A percentile compares a stretch with the other conserved stretches of the same genome.
Conservation (phyloP, 2,797 vertebrate species). For the Podargus strigoides region DNA sequence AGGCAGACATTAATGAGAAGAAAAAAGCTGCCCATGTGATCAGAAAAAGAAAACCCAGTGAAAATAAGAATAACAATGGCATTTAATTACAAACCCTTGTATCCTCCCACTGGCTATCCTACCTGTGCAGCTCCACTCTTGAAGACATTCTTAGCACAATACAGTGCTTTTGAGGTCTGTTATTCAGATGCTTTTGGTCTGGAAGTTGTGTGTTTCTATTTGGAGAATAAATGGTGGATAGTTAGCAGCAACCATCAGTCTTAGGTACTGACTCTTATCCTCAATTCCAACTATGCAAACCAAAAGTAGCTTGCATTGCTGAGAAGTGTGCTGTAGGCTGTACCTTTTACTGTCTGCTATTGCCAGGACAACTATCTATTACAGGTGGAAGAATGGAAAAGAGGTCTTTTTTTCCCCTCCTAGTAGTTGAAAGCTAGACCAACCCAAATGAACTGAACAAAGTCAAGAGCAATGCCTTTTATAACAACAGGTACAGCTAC, state of each 20-base stretch:
- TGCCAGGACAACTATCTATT: neutral
- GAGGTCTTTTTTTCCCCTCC: neutral
- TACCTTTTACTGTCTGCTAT: neutral
- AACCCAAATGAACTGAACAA: neutral
- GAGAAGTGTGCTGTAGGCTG: neutral
- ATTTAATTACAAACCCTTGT: neutral
- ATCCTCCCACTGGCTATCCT: neutral
- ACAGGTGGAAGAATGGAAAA: neutral
- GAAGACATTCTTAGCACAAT: neutral
- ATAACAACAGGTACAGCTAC: neutral
- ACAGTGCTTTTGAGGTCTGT: neutral
- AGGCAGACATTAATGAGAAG: constrained; percentile 3
- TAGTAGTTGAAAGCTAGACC: neutral
- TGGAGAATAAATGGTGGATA: neutral
- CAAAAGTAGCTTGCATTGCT: neutral
- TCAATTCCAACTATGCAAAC: neutral
- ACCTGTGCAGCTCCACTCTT: neutral
- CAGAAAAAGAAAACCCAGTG: neutral
- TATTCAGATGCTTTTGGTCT: neutral
- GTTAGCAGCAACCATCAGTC: neutral
- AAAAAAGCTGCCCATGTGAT: neutral
- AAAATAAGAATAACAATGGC: neutral
- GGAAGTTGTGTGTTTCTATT: neutral
- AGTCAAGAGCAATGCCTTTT: neutral
- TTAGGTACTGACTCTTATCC: neutral